Conservation (phyloP, 2,888 invertebrate species). For the Eremobia ochroleuca region DNA sequence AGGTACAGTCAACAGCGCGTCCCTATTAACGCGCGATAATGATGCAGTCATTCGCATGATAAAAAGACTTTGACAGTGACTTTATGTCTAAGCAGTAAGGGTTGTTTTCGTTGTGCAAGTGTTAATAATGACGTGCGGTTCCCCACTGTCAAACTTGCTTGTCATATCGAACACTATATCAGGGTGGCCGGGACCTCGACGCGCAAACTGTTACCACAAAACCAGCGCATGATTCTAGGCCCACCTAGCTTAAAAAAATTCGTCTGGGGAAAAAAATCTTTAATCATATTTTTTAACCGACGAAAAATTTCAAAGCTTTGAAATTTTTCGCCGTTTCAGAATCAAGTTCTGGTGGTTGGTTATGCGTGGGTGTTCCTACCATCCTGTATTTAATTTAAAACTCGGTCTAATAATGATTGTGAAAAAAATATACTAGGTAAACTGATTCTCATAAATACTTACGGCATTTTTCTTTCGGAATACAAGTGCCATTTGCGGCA, state of each 20-base stretch:
- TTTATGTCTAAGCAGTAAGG: not conserved
- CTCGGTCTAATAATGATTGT: not conserved
- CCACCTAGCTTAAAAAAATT: no score
- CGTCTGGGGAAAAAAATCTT: no score
- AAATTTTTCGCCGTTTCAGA: no score
- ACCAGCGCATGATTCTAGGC: no score
- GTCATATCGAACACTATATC: not conserved
- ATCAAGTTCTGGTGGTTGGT: no score
- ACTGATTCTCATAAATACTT: conserved; percentile 2
- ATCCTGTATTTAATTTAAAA: not conserved
- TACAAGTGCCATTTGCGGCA: conserved; percentile 65
- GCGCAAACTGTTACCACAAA: no score
- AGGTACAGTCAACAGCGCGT: not conserved
- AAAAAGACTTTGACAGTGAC: not conserved
- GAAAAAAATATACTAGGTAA: no score
- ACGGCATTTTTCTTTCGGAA: conserved; percentile 66
- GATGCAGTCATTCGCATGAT: not conserved
- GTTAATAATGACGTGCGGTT: not conserved
- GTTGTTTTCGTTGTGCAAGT: not conserved
- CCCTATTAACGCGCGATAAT: not conserved
- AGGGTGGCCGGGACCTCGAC: not conserved
- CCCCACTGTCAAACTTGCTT: not conserved
- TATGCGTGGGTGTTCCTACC: not conserved
- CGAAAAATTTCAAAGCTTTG: no score
- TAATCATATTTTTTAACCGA: no score